Base-by-base conservation (phyloP, 1,140 invertebrate species). In the Tribolium castaneum region DNA sequence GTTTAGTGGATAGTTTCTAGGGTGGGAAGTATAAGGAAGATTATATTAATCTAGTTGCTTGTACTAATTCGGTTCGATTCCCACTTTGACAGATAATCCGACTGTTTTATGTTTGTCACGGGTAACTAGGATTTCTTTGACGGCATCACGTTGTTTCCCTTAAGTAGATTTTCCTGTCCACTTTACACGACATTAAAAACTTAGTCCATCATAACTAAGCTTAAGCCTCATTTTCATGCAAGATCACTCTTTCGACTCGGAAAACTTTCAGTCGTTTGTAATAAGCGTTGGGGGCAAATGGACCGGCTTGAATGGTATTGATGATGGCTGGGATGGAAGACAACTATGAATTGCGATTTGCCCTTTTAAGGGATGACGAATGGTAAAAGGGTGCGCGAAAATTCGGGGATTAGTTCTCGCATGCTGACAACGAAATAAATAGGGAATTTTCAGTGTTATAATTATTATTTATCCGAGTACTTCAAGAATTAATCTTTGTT, bases 11-110 rank as follows among this genome's bases (percentile, higher is more conserved):
- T 66, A 66, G 59, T 66, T 13, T 7, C 34, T 66, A 66, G 59
- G 12, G 59, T 66, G 59, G 59, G 59, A 35, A 66, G 59, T 35
- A 66, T 66, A 66, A 66, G 59, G 59, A 66, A 66, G 59, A 66
- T 66, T 66, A 66, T 66, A 66, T 66, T 35, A 66, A 66, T 14
- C 59, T 66, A 66, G 59, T 5, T 56, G 54, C 56, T 34, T n/a
- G 10, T 35, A 19, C 16, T 62, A 62, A 62, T 35, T 14, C n/a
- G 19, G 25, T 35, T 30, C 9, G 10, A 25, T 14, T 30, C 6
- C 25, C 30, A 52, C 6, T 19, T 45, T 19, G 14, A 52, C 51
- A 52, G 6, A 52, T 16, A 2, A 7, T 52, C 14, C 7, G 13
- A 52, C 1, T 14, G 35, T 66, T 34, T 66, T 13, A 66, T 52